Percentiles rank a stretch among this genome's conserved stretches.
phyloP scores from a whole-genome alignment of 2,888 invertebrate genomes.

The Podabrus alpinus region DNA sequence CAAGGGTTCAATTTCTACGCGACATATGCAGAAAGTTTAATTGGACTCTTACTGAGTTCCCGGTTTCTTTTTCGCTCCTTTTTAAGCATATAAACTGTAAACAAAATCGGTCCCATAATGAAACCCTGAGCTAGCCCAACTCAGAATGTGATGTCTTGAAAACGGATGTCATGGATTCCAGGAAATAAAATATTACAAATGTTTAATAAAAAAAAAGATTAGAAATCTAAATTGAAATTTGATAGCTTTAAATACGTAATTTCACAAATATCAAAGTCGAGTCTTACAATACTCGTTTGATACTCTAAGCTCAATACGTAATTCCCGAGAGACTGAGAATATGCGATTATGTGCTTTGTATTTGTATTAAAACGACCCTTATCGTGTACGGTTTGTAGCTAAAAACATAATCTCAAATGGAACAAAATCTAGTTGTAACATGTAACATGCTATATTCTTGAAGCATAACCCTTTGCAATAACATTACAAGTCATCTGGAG shows the following conservation, averaged over 20 bases:
- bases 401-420: background rate
- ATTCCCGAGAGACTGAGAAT: background rate
- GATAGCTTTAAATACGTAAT: background rate
- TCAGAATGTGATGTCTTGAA: too few species aligned
- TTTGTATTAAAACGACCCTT: constrained; percentile 1
- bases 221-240: too few species aligned
- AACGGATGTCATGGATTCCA: too few species aligned
- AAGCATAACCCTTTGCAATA: constrained; percentile 1
- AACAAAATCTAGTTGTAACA: constrained; percentile 5
- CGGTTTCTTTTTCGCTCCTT: too few species aligned
- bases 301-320: background rate
- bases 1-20: too few species aligned
- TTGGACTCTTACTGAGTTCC: too few species aligned
- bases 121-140: too few species aligned
- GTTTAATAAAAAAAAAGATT: too few species aligned
- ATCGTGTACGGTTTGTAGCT: constrained; percentile 6
- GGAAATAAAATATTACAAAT: too few species aligned
- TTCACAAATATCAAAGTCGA: background rate
- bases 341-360: background rate
- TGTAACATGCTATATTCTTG: constrained; percentile 7
- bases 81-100: too few species aligned
- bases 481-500: background rate
- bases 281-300: background rate
- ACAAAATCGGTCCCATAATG: too few species aligned
- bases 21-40: too few species aligned